phyloP scores from a whole-genome alignment of 1,140 invertebrate species.

The Temnothorax curvispinosus region DNA sequence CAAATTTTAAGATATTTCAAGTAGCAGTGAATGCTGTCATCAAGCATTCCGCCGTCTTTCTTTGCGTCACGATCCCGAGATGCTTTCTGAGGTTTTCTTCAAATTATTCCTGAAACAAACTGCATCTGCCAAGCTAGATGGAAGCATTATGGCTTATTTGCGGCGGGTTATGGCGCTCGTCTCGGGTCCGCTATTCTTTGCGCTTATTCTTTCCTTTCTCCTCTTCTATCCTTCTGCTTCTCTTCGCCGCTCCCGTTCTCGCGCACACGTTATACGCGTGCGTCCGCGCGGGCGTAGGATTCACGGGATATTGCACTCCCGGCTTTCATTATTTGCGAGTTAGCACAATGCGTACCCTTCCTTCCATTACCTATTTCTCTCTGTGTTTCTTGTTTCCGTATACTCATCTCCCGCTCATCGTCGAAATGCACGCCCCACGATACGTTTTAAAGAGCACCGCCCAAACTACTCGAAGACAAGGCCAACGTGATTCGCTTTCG shows the following conservation, averaged over 20 bases:
- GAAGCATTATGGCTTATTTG: slow-evolving; percentile 48
- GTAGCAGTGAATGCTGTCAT: not conserved
- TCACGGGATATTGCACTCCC: slow-evolving; percentile 55
- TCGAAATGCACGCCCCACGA: not conserved
- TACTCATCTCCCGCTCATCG: slow-evolving; percentile 6
- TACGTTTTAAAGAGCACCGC: slow-evolving; percentile 21
- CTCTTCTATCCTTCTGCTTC: slow-evolving; percentile 13
- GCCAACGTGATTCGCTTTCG: slow-evolving; percentile 12
- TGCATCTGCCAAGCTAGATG: slow-evolving; percentile 34
- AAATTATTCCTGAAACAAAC: slow-evolving; percentile 40
- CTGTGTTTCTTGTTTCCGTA: not conserved
- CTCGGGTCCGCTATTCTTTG: slow-evolving; percentile 33
- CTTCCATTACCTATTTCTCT: not conserved
- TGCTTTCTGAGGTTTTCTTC: not conserved
- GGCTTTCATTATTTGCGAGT: slow-evolving; percentile 65
- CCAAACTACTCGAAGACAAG: slow-evolving; percentile 16
- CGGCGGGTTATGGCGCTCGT: slow-evolving; percentile 15
- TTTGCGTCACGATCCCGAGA: not conserved
- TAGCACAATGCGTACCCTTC: slow-evolving; percentile 55
- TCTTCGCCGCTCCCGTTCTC: slow-evolving; percentile 32
- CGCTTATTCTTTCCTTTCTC: slow-evolving; percentile 14
- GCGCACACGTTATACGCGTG: slow-evolving; percentile 28
- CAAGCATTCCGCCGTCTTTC: not conserved
- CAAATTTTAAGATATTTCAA: not conserved
- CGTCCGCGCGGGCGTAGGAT: slow-evolving; percentile 40